phyloP scores from a whole-genome alignment of 2,888 invertebrate genomes.

The Galerucella nymphaeae region DNA sequence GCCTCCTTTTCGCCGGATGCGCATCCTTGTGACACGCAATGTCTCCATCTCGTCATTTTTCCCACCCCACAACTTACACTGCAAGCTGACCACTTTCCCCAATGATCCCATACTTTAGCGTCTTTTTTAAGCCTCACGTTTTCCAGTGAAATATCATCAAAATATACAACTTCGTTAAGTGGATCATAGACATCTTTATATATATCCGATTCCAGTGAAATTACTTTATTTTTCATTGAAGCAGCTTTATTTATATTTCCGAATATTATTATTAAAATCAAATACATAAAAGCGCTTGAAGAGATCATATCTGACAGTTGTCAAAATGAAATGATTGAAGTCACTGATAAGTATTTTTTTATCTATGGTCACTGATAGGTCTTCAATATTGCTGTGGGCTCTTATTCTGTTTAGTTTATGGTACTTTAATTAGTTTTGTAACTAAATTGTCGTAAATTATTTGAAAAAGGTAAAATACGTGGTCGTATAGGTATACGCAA shows the following conservation, averaged over 20 bases:
- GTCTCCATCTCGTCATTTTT: constrained; percentile 65
- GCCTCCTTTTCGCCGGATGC: constrained; percentile 67
- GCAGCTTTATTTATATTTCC: not conserved
- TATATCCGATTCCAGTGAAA: not conserved
- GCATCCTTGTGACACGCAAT: constrained; percentile 66
- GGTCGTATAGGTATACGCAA: constrained; percentile 35
- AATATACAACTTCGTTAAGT: constrained; percentile 40
- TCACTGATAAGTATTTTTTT: too few relatives aligned
- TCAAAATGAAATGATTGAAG: not conserved
- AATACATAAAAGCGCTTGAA: not conserved
- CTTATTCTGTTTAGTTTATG: too few relatives aligned
- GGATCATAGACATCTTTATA: constrained; percentile 28
- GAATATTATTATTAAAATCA: not conserved
- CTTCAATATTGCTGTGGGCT: too few relatives aligned
- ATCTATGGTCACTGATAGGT: too few relatives aligned
- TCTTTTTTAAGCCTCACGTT: constrained; percentile 42
- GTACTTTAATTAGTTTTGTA: constrained; percentile 7
- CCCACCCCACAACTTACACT: constrained; percentile 66
- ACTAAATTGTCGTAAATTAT: constrained; percentile 28
- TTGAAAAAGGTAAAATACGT: constrained; percentile 31
- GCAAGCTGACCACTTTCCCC: constrained; percentile 67
- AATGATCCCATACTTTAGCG: constrained; percentile 65
- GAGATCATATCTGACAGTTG: not conserved
- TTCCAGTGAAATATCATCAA: constrained; percentile 36
- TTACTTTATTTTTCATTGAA: not conserved